Evolutionary conservation across 2,113 vertebrate species (phyloP).

Genomic region (Strix uralensis): DNA sequence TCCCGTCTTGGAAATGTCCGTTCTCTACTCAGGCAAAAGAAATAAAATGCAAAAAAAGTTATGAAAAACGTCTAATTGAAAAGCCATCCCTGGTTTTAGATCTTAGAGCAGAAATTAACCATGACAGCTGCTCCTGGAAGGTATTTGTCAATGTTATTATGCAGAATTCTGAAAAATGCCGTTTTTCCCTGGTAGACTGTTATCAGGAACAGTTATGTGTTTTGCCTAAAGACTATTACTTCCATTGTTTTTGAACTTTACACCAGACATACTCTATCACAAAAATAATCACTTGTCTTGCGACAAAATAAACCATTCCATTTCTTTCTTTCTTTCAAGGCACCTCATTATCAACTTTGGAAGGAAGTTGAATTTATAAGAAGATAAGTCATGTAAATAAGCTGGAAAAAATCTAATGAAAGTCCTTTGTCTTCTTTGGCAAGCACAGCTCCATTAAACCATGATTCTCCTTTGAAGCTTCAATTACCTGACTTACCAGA

Average conservation of each 20-base stretch:
- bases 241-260: constrained; percentile 56
- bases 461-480: constrained; percentile 65
- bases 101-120: constrained; percentile 3
- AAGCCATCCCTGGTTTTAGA: constrained; percentile 15
- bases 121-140: constrained; percentile 10
- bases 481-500: constrained; percentile 56
- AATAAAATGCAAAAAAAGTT: neutral
- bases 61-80: neutral
- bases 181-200: neutral
- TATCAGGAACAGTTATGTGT: constrained; percentile 13
- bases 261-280: constrained; percentile 52
- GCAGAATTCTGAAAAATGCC: constrained; percentile 24
- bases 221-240: constrained; percentile 38
- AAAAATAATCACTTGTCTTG: constrained; percentile 52
- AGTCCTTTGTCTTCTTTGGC: constrained; percentile 60
- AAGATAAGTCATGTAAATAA: constrained; percentile 66
- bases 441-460: constrained; percentile 31
- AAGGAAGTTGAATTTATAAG: constrained; percentile 67
- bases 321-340: constrained; percentile 48
- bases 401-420: constrained; percentile 60
- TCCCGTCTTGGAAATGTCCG: neutral
- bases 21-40: neutral
- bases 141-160: constrained; percentile 29
- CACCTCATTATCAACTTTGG: constrained; percentile 56
- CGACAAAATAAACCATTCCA: constrained; percentile 38